These are phyloP conservation scores for Chironomus tentans DNA, from an alignment of 2,888 invertebrate species.

Conservation along the genomic window DNA sequence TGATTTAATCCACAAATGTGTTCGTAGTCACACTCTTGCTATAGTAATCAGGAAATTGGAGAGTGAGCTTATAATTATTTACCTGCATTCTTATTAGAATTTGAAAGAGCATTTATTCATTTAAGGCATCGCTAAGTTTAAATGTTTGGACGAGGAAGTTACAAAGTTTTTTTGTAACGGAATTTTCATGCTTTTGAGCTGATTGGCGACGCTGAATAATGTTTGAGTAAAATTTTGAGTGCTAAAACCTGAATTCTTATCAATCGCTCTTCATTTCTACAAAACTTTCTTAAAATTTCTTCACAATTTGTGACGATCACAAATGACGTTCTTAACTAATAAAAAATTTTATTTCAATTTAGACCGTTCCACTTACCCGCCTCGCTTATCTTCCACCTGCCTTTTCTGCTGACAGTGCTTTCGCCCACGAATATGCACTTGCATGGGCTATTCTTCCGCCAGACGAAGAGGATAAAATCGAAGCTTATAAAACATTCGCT, in stretches of 20 bases:
- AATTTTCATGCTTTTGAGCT: neutral
- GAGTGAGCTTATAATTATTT: neutral
- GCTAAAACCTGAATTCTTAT: neutral
- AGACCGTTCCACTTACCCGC: slow-evolving; percentile 55
- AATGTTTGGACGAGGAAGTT: neutral
- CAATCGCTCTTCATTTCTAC: neutral
- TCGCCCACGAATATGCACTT: slow-evolving; percentile 77
- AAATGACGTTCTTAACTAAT: too few species aligned
- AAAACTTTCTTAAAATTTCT: too few species aligned
- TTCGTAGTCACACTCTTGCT: slow-evolving; percentile 44
- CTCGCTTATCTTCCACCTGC: slow-evolving; percentile 76
- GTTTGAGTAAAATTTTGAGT: slow-evolving; percentile 7
- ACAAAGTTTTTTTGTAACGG: slow-evolving; percentile 12
- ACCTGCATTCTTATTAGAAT: neutral
- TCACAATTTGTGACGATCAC: too few species aligned
- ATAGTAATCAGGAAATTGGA: slow-evolving; percentile 31
- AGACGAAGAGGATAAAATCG: slow-evolving; percentile 75
- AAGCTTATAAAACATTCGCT: slow-evolving; percentile 60
- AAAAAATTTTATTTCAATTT: slow-evolving; percentile 24
- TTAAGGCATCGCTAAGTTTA: neutral
- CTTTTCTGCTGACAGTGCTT: slow-evolving; percentile 64
- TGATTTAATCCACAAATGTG: slow-evolving; percentile 38
- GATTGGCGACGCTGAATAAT: neutral
- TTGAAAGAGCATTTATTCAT: slow-evolving; percentile 2
- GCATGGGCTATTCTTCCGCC: slow-evolving; percentile 76